phyloP scores from a whole-genome alignment of 2,888 invertebrate species.

The Megamerina dolium region DNA sequence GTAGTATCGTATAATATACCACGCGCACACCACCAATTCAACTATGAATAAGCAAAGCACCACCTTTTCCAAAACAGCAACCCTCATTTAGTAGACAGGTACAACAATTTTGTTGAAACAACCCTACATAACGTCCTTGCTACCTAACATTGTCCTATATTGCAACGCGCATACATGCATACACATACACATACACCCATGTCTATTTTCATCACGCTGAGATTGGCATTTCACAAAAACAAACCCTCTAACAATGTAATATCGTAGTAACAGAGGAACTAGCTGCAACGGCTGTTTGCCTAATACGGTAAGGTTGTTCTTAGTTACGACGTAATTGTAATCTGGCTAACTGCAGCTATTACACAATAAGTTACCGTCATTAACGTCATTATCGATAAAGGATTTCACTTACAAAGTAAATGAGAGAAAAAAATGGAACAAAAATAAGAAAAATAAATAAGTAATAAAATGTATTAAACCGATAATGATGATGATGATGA shows the following conservation, averaged over 20 bases:
- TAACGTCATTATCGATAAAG: no score
- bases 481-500: no score
- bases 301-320: constrained; percentile 45
- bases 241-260: constrained; percentile 28
- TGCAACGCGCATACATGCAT: constrained; percentile 4
- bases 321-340: constrained; percentile 50
- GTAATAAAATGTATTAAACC: no score
- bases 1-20: not conserved
- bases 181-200: constrained; percentile 1
- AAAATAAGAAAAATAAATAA: no score
- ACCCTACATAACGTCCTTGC: constrained; percentile 11
- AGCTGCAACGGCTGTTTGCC: constrained; percentile 32
- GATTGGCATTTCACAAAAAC: no score
- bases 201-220: no score
- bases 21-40: not conserved
- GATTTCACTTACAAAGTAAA: no score
- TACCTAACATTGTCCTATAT: constrained; percentile 5
- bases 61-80: no score
- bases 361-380: not conserved
- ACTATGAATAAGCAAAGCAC: no score
- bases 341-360: constrained; percentile 16
- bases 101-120: no score
- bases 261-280: constrained; percentile 34
- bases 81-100: no score
- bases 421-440: no score